Evolutionary conservation across 2,888 invertebrate species (phyloP), one percentile per base, ranked within the genome.

Genomic region (Tetrapedia diversipes): DNA sequence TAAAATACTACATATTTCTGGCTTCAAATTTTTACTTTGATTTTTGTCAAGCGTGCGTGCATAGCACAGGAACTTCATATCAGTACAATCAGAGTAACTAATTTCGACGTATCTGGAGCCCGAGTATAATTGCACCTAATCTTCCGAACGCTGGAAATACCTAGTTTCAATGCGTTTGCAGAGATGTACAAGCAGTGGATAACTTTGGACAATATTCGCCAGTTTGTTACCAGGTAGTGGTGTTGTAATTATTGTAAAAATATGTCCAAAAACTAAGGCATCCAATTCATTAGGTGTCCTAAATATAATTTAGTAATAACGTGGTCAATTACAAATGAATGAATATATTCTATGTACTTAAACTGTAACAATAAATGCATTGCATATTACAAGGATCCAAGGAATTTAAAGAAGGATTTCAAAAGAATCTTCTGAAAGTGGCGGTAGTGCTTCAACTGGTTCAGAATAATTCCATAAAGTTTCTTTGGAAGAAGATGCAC

Each of bases 191-290:
- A 99, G 93, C 80, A 95, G 94, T 1, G 95, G 94, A 91, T 96
- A 96, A 66, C 94, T 94, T 77, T 96, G 94, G 3, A 99, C 95
- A 7, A 96, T 95, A 70, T 96, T 95, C 0, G 97, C 97, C 61
- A 99, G 93, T 78, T 94, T 94, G 81, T 95, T 95, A 89, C 96
- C 96, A 0, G 98, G 97, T 47, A 99, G 93, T 2, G 96, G 95
- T 6, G 98, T 98, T 8, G 98, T 98, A 73, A 99, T 93, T 83
- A 99, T 96, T 0, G 98, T 97, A 92, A 96, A 99, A n/a, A 99
- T 94, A 92, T 99, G 99, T 0, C 99, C 99, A 93, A 98, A 99
- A 0, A 98, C 97, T 41, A 99, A 92, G 1, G 99, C 99, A 92
- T 99, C 99, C 79, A 99, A 93, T 92, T 99, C 99, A 37, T 98